A percentile compares a stretch with the other conserved stretches of the same genome.
These are phyloP conservation scores for Meliscaeva auricollis DNA, from an alignment of 2,888 invertebrate genomes.

Conservation along the genomic window DNA sequence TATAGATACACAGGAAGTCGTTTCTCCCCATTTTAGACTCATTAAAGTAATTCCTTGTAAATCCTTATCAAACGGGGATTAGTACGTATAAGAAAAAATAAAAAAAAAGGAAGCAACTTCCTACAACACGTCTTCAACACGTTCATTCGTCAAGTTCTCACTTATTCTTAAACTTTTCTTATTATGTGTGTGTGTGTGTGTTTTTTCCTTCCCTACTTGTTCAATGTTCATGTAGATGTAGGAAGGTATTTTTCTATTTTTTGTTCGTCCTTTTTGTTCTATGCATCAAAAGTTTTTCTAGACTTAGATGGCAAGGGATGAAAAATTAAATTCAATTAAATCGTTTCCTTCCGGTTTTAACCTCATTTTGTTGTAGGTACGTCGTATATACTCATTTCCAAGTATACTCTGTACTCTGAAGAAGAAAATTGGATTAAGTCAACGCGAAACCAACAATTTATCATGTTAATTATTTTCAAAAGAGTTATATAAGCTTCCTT, in stretches of 20 bases:
- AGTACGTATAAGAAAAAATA: slow-evolving; percentile 34
- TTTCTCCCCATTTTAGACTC: slow-evolving; percentile 41
- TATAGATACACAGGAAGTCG: slow-evolving; percentile 51
- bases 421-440: neutral
- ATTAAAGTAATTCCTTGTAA: slow-evolving; percentile 68
- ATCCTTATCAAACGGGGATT: slow-evolving; percentile 69
- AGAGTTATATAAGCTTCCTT: neutral
- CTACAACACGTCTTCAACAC: slow-evolving; percentile 41
- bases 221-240: slow-evolving; percentile 1
- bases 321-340: slow-evolving; percentile 72
- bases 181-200: neutral
- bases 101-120: slow-evolving; percentile 30
- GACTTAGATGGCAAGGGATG: slow-evolving; percentile 63
- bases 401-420: neutral
- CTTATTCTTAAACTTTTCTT: slow-evolving; percentile 14
- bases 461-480: neutral
- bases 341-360: slow-evolving; percentile 47
- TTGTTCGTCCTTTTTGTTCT: neutral
- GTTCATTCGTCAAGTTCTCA: slow-evolving; percentile 22
- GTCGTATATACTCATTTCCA: neutral
- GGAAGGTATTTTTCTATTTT: slow-evolving; percentile 11
- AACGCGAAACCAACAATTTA: neutral
- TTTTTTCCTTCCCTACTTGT: neutral
- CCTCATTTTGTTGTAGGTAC: neutral
- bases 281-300: slow-evolving; percentile 55